Conservation (phyloP, 1,140 invertebrate genomes). For the Phocides pigmalion region DNA sequence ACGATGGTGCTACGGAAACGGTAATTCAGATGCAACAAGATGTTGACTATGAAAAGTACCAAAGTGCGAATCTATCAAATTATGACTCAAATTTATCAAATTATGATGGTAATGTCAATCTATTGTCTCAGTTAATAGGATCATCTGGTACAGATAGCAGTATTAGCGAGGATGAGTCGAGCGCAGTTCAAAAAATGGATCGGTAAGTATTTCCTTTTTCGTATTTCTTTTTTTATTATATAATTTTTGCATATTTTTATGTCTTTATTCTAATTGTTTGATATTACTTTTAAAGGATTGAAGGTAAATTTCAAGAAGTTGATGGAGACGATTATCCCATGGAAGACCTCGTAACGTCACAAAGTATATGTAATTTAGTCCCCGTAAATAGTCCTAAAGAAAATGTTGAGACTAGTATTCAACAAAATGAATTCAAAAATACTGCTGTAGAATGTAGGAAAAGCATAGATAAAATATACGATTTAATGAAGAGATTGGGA, state of each 20-base stretch:
- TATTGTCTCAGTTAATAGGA: constrained; percentile 7
- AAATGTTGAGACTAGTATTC: constrained; percentile 8
- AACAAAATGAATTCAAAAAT: constrained; percentile 39
- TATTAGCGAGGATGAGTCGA: constrained; percentile 2
- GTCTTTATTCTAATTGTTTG: neutral
- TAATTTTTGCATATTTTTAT: too few relatives aligned
- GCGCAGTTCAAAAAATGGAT: neutral
- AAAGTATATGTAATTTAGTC: constrained; percentile 36
- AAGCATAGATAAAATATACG: constrained; percentile 72
- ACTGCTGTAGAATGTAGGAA: constrained; percentile 55
- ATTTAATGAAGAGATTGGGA: constrained; percentile 60
- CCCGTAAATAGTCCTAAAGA: constrained; percentile 46
- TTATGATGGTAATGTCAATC: constrained; percentile 4
- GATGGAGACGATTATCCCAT: constrained; percentile 18
- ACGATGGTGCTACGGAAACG: constrained; percentile 13
- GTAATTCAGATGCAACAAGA: constrained; percentile 11
- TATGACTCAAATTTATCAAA: neutral
- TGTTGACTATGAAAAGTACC: neutral
- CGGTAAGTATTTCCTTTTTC: neutral
- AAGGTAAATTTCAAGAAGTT: constrained; percentile 3
- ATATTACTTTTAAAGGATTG: constrained; percentile 17
- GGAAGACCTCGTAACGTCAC: constrained; percentile 1
- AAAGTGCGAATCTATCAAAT: neutral
- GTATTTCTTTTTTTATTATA: too few relatives aligned
- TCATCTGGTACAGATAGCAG: constrained; percentile 15